Conservation (phyloP, 1,140 invertebrate species). For the Pristionchus pacificus region DNA sequence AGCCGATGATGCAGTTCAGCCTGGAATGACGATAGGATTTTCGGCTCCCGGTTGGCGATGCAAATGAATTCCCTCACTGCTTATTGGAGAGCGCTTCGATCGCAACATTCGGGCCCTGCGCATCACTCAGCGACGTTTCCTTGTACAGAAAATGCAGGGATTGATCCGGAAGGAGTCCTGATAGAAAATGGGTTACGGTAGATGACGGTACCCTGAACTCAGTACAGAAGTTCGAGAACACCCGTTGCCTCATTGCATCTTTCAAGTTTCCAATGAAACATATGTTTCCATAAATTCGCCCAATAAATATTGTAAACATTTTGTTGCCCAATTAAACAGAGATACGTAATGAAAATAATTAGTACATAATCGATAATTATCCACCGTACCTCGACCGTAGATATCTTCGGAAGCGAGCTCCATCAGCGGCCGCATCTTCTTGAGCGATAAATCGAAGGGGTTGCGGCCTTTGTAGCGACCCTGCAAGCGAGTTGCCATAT, state of each 20-base stretch:
- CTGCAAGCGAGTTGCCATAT: too few relatives aligned
- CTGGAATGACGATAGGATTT: constrained; percentile 24
- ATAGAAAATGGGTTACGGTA: background rate
- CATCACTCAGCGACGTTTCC: constrained; percentile 48
- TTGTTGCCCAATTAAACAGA: too few relatives aligned
- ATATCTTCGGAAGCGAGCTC: constrained; percentile 47
- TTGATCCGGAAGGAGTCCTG: constrained; percentile 38
- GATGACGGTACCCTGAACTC: too few relatives aligned
- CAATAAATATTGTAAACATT: too few relatives aligned
- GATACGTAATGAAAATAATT: too few relatives aligned
- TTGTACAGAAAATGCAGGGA: constrained; percentile 43
- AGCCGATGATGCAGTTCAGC: constrained; percentile 54
- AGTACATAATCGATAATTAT: background rate
- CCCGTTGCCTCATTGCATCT: too few relatives aligned
- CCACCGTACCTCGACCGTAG: constrained; percentile 28
- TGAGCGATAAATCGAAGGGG: constrained; percentile 50
- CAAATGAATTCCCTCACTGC: background rate
- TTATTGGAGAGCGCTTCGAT: constrained; percentile 44
- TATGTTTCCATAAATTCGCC: too few relatives aligned
- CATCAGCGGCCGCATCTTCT: constrained; percentile 44
- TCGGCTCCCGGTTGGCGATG: background rate
- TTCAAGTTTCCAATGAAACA: too few relatives aligned
- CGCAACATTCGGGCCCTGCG: constrained; percentile 54
- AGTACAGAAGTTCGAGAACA: too few relatives aligned
- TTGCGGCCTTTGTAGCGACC: constrained; percentile 33